phyloP scores from a whole-genome alignment of 2,888 invertebrate species.

The Leucophenga montana region DNA sequence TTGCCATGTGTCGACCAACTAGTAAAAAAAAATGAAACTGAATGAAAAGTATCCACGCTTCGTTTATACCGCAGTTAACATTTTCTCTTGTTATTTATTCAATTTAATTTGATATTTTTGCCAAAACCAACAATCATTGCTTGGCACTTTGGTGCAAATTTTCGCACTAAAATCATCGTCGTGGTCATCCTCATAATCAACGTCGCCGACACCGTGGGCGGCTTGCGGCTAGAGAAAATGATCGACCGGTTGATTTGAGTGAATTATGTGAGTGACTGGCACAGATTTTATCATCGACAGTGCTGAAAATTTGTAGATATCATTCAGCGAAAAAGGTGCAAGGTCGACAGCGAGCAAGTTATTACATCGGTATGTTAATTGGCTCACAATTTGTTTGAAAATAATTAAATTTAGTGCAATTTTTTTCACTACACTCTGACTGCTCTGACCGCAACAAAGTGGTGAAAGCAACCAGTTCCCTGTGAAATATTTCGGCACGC shows the following conservation, averaged over 20 bases:
- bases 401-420: slow-evolving; percentile 10
- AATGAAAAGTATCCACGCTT: no score
- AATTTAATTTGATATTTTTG: not conserved
- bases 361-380: slow-evolving; percentile 10
- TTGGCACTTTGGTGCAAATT: slow-evolving; percentile 35
- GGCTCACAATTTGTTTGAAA: slow-evolving; percentile 10
- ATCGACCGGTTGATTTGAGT: not conserved
- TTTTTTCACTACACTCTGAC: no score
- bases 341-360: not conserved
- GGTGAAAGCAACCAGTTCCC: no score
- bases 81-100: not conserved
- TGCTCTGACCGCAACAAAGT: no score
- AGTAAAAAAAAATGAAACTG: no score
- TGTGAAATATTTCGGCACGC: no score
- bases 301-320: no score
- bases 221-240: not conserved
- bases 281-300: no score
- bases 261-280: no score
- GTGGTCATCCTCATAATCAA: slow-evolving; percentile 48
- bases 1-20: no score
- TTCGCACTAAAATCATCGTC: slow-evolving; percentile 44
- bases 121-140: not conserved
- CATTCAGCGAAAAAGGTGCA: slow-evolving; percentile 4
- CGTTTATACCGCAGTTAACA: not conserved
- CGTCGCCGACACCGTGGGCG: slow-evolving; percentile 31